Conservation (phyloP, 2,888 invertebrate genomes). For the Syrista parreyssii region DNA sequence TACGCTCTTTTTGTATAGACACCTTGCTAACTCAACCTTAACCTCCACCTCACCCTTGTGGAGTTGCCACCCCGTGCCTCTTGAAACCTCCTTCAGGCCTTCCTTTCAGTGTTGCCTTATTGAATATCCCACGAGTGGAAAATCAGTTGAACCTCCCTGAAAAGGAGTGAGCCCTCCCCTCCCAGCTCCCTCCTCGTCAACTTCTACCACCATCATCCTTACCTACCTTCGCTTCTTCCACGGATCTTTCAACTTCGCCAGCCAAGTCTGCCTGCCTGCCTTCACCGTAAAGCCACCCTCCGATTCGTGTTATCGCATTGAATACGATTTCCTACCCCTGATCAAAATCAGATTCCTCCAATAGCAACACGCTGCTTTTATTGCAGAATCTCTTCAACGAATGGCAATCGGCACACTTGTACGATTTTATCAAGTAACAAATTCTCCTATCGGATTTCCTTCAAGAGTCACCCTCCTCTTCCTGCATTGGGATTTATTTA, state of each 20-base stretch:
- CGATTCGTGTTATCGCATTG: constrained; percentile 55
- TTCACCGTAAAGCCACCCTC: constrained; percentile 20
- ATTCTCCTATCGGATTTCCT: constrained; percentile 34
- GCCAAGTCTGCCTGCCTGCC: constrained; percentile 21
- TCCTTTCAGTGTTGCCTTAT: constrained; percentile 62
- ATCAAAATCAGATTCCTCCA: constrained; percentile 54
- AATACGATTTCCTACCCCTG: constrained; percentile 52
- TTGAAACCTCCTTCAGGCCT: constrained; percentile 49
- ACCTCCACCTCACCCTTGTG: constrained; percentile 30
- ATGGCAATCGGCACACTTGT: constrained; percentile 17
- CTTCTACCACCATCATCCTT: constrained; percentile 28
- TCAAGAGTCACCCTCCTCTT: constrained; percentile 16
- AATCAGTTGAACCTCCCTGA: constrained; percentile 57
- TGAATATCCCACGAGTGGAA: constrained; percentile 64
- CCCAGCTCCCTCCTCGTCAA: constrained; percentile 26
- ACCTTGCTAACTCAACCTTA: constrained; percentile 18
- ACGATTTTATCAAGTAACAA: constrained; percentile 19
- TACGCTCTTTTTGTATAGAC: constrained; percentile 42
- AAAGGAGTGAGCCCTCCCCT: constrained; percentile 42
- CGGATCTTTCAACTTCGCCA: constrained; percentile 7
- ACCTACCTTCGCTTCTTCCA: constrained; percentile 24
- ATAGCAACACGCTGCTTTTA: constrained; percentile 6
- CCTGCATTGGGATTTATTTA: neutral
- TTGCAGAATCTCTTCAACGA: neutral
- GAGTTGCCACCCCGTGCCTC: constrained; percentile 32